A percentile compares a stretch with the other conserved stretches of the same genome.
These are phyloP conservation scores for Callionymus lyra DNA, from an alignment of 2,113 vertebrate genomes.

Conservation along the genomic window DNA sequence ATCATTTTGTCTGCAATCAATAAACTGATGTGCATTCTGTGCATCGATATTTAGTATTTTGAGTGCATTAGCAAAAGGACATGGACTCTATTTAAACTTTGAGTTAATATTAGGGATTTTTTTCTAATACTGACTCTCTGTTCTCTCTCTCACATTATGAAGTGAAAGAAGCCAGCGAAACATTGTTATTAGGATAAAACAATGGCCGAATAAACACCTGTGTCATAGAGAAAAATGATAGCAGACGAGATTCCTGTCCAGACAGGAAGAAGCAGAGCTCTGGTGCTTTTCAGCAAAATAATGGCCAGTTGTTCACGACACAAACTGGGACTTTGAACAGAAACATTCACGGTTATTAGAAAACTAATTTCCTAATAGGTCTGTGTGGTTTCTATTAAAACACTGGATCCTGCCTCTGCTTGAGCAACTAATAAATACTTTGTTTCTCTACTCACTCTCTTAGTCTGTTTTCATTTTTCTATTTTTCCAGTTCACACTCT, in stretches of 20 bases:
- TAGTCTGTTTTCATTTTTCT: slow-evolving; percentile 26
- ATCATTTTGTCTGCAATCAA: too few species aligned
- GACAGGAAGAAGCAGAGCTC: slow-evolving; percentile 46
- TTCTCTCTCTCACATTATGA: too few species aligned
- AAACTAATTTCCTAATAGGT: slow-evolving; percentile 15
- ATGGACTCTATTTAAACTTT: too few species aligned
- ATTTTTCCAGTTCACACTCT: slow-evolving; percentile 43
- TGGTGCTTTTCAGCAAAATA: slow-evolving; percentile 35
- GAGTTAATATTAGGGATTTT: too few species aligned
- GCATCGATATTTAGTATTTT: too few species aligned
- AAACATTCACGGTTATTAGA: slow-evolving; percentile 2
- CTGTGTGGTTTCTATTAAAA: slow-evolving; percentile 17
- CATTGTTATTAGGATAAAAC: slow-evolving; percentile 22
- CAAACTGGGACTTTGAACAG: slow-evolving; percentile 15
- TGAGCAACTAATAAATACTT: slow-evolving; percentile 11
- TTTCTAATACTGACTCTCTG: too few species aligned
- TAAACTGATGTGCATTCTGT: too few species aligned
- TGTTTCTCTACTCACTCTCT: slow-evolving; percentile 14
- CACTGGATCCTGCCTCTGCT: slow-evolving; percentile 27
- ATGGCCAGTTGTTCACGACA: slow-evolving; percentile 15
- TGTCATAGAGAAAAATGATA: slow-evolving; percentile 27
- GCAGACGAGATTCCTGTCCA: slow-evolving; percentile 35
- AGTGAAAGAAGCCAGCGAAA: too few species aligned
- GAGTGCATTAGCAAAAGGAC: too few species aligned
- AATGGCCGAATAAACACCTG: slow-evolving; percentile 22